Conservation (phyloP, 2,888 invertebrate species). For the Catocala sponsa region DNA sequence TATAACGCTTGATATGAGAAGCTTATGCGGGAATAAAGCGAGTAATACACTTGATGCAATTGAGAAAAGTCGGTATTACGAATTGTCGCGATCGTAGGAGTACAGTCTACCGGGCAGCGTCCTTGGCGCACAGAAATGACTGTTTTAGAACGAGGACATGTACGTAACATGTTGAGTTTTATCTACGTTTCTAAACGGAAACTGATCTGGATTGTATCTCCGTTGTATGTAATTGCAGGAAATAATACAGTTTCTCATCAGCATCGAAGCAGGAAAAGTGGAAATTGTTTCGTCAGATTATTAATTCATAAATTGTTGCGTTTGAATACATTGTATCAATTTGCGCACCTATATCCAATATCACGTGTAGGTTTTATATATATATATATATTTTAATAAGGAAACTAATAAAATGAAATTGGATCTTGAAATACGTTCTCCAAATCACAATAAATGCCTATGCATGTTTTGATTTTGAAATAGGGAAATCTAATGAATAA, state of each 20-base stretch:
- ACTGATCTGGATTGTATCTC: conserved; percentile 64
- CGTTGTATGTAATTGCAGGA: conserved; percentile 64
- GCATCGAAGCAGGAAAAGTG: conserved; percentile 52
- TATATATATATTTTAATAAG: too few relatives aligned
- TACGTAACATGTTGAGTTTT: conserved; percentile 49
- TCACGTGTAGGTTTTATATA: too few relatives aligned
- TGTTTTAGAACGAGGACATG: conserved; percentile 66
- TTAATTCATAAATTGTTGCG: conserved; percentile 51
- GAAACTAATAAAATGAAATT: too few relatives aligned
- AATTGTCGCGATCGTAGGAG: conserved; percentile 40
- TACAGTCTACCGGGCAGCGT: conserved; percentile 28
- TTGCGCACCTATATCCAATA: too few relatives aligned
- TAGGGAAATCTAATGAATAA: neutral
- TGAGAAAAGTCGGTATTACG: conserved; percentile 51
- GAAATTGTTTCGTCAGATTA: conserved; percentile 53
- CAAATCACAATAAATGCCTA: too few relatives aligned
- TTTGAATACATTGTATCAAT: too few relatives aligned
- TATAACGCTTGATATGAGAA: conserved; percentile 44
- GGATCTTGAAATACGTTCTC: too few relatives aligned
- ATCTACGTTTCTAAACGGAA: conserved; percentile 65
- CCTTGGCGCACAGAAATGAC: conserved; percentile 59
- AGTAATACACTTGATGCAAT: conserved; percentile 57
- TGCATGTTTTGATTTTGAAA: too few relatives aligned
- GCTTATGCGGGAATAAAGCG: conserved; percentile 48
- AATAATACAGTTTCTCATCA: conserved; percentile 60